Base-by-base conservation (phyloP, 2,797 vertebrate species). In the Hyperoplus immaculatus region DNA sequence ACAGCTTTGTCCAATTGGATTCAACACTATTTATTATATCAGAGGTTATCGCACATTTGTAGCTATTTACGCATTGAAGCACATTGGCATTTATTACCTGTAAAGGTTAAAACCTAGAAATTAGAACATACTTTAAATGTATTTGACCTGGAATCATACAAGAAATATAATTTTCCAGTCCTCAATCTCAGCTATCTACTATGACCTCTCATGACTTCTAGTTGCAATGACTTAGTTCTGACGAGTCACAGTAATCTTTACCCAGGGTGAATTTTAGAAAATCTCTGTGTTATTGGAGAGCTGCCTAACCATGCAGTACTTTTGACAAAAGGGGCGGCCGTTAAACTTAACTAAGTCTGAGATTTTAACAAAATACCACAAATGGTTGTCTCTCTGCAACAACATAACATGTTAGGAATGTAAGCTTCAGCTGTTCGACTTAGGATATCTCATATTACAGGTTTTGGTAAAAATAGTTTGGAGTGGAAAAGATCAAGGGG, bases 141-240 rank as follows among this genome's bases (percentile, higher is more conserved):
- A 60, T 81, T 75, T 84, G 47, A 85, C 38, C 21, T 56, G 54
- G 54, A 56, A 36, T 36, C 15, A 42, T 39, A 53, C 53, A 50
- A 66, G 62, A 82, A 78, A 59, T 43, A 68, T 11, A 79, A 21
- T 49, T 57, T 71, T 60, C 36, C 62, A 36, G 55, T 62, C 54
- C 47, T 61, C 63, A 60, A 38, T 21, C 9, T 46, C 41, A 49
- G 61, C 47, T 43, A 11, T 58, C 42, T 64, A 15, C 21, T 78
- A 78, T 78, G 46, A 68, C 58, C 63, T 60, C 57, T 77, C 72
- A 84, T 64, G 68, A 70, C 1, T 46, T 61, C 15, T 13, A 29
- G 61, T 61, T 51, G 14, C 54, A n/a, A 57, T 51, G 66, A 36
- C 9, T 76, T 54, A 49, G 45, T 71, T 62, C 21, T 41, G 13